Evolutionary conservation across 2,797 vertebrate species (phyloP), one percentile per base, ranked within the genome.

Genomic region (Gallinago solitaria): DNA sequence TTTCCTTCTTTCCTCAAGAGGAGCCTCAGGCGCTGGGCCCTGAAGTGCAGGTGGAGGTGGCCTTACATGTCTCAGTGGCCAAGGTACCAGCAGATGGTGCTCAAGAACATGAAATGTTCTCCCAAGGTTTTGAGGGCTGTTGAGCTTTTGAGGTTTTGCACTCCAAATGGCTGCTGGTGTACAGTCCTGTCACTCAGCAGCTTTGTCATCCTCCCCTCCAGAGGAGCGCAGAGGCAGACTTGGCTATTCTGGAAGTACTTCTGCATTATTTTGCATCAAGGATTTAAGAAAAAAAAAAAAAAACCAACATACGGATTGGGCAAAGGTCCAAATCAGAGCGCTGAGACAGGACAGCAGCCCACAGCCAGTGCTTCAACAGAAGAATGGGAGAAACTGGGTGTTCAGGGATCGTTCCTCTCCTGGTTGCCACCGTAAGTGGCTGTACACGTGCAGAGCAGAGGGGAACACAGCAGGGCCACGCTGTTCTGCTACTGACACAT

Each of bases 1-100:
- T 14, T 28, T 15, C 5, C 54, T 33, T 33, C 41, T 37, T 11
- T 14, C 11, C 2, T 5, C 6, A 9, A 16, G 27, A 28, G 57
- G 8, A 47, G 21, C 23, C 68, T 7, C 20, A 9, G 35, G 64
- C 1, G 1, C 35, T n/a, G 45, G 11, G 48, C 41, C 33, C 37
- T 39, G 18, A 4, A 5, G 37, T 2, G 39, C 79, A 24, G 81
- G 77, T 61, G 70, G 57, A 76, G 70, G 65, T 45, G 86, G 32
- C 32, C 0, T 2, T 7, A 0, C 12, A 8, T 8, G 47, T 78
- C 74, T 28, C 57, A 6, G 7, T 9, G 87, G 69, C 69, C 76
- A 3, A 5, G 69, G 86, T 16, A 16, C 96, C 96, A 77, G 17
- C 81, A 97, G 95, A 64, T 96, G 96, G 95, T 77, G 96, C 96